Evolutionary conservation across 1,140 invertebrate species (phyloP).

Genomic region (Pteromalus puparum): DNA sequence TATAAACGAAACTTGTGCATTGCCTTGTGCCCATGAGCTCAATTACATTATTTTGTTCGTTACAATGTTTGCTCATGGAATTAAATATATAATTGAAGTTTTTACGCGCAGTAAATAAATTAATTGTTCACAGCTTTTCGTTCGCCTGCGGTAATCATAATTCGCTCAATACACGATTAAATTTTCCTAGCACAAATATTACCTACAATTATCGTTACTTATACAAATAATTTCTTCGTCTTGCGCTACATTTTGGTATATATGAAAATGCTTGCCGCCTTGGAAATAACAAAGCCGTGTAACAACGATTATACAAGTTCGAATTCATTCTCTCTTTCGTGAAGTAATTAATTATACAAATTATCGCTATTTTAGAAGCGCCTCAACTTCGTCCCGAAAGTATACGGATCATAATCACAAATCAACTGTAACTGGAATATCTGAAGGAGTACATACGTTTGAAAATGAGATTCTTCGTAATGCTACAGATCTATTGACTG

Average conservation of each 20-base stretch:
- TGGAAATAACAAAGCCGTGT: neutral
- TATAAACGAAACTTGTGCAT: slow-evolving; percentile 69
- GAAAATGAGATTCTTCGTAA: slow-evolving; percentile 29
- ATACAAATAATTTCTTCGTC: slow-evolving; percentile 6
- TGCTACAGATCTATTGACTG: slow-evolving; percentile 45
- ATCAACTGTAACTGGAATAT: neutral
- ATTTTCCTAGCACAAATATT: slow-evolving; percentile 47
- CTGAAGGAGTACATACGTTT: neutral
- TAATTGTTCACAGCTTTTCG: slow-evolving; percentile 11
- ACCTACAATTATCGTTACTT: slow-evolving; percentile 31
- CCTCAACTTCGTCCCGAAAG: neutral
- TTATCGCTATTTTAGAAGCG: neutral
- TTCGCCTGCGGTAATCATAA: slow-evolving; percentile 22
- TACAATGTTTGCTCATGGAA: slow-evolving; percentile 56
- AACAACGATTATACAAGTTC: slow-evolving; percentile 5
- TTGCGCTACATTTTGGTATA: slow-evolving; percentile 10
- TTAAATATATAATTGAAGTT: slow-evolving; percentile 33
- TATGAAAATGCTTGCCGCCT: slow-evolving; percentile 13
- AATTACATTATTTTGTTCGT: slow-evolving; percentile 57
- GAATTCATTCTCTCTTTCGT: neutral
- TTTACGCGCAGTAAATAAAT: neutral
- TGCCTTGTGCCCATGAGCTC: slow-evolving; percentile 68
- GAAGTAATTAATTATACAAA: neutral
- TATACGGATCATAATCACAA: neutral
- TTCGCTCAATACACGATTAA: slow-evolving; percentile 36